These are phyloP conservation scores for Melipona quadrifasciata DNA, from an alignment of 1,140 invertebrate genomes.

Conservation along the genomic window DNA sequence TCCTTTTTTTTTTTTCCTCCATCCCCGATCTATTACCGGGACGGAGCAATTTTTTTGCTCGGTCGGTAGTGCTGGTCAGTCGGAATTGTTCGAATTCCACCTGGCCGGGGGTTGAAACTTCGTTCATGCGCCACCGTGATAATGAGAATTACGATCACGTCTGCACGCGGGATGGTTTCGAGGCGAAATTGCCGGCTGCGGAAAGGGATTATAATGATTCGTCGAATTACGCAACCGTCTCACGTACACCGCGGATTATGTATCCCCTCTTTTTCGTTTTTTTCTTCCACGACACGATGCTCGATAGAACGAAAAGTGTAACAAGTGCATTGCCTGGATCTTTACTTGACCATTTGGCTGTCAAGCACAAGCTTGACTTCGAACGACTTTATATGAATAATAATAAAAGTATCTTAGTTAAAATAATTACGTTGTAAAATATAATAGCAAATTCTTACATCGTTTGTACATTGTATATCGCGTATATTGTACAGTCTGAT, in stretches of 20 bases:
- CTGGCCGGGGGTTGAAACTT: slow-evolving; percentile 9
- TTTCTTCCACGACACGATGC: not conserved
- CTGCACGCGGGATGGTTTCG: slow-evolving; percentile 66
- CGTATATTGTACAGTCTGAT: too few species aligned
- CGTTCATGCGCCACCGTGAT: slow-evolving; percentile 27
- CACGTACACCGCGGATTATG: slow-evolving; percentile 56
- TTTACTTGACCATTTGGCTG: not conserved
- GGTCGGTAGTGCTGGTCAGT: not conserved
- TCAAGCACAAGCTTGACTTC: not conserved
- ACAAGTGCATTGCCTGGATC: not conserved
- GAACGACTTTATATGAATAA: too few species aligned
- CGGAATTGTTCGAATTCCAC: slow-evolving; percentile 8
- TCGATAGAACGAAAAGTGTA: not conserved
- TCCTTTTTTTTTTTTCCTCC: too few species aligned
- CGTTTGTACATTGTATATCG: too few species aligned
- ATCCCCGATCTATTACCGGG: slow-evolving; percentile 1
- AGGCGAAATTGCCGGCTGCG: slow-evolving; percentile 61
- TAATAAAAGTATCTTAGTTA: too few species aligned
- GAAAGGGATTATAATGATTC: slow-evolving; percentile 71
- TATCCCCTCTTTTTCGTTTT: slow-evolving; percentile 6
- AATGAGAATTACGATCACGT: slow-evolving; percentile 69
- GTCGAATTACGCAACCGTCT: slow-evolving; percentile 48
- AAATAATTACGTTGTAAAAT: too few species aligned
- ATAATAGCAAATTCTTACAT: too few species aligned
- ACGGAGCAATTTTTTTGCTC: slow-evolving; percentile 32